A percentile compares a stretch with the other conserved stretches of the same genome.
Evolutionary conservation across 2,113 vertebrate genomes (phyloP).

Genomic region (Nesoenas mayeri): DNA sequence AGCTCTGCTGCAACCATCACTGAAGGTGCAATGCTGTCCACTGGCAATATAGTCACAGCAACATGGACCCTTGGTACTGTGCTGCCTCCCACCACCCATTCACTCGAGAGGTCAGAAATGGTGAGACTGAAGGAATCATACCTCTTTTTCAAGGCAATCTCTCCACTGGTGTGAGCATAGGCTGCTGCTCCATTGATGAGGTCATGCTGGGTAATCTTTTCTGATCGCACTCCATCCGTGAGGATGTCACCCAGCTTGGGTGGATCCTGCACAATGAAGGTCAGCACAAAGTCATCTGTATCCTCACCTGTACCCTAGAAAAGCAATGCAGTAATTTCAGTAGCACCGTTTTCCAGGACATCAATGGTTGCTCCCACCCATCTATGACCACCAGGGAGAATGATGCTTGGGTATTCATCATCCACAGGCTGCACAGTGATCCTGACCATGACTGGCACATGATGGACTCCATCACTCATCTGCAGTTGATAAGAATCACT

Average conservation of each 20-base stretch:
- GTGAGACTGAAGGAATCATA: conserved; percentile 67
- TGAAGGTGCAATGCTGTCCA: conserved; percentile 75
- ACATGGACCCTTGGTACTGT: conserved; percentile 52
- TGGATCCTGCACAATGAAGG: conserved; percentile 63
- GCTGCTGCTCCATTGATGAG: conserved; percentile 59
- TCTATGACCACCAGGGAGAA: conserved; percentile 1
- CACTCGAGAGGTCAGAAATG: conserved; percentile 52
- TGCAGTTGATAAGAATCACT: conserved; percentile 63
- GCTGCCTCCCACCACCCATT: conserved; percentile 46
- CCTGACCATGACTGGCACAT: conserved; percentile 54
- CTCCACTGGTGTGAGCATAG: conserved; percentile 67
- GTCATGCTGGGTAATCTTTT: conserved; percentile 68
- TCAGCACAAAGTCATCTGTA: conserved; percentile 43
- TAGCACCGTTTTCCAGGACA: conserved; percentile 63
- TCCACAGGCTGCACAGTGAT: conserved; percentile 50
- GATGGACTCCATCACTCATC: conserved; percentile 64
- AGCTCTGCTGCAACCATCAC: conserved; percentile 71
- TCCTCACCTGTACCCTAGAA: conserved; percentile 55
- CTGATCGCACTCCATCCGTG: conserved; percentile 31
- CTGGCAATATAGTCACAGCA: conserved; percentile 62
- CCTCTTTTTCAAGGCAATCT: conserved; percentile 63
- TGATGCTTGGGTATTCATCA: conserved; percentile 40
- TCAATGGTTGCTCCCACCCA: conserved; percentile 49
- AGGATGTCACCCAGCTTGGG: conserved; percentile 64
- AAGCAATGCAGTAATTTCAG: conserved; percentile 55